These are phyloP conservation scores for Urechis unicinctus DNA, from an alignment of 2,888 invertebrate genomes.

Conservation along the genomic window DNA sequence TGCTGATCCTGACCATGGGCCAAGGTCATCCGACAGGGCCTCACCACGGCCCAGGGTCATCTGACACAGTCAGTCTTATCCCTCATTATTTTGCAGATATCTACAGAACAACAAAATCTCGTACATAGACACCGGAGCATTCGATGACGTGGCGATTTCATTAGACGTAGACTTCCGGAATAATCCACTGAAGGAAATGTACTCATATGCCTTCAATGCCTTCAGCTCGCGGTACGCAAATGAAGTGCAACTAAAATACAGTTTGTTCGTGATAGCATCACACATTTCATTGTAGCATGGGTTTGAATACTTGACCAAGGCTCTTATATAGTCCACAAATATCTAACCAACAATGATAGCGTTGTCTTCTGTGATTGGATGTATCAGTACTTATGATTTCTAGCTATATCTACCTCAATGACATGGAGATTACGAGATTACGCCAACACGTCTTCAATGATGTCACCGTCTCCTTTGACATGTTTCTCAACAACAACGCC, in stretches of 20 bases:
- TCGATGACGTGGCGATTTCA: slow-evolving; percentile 5
- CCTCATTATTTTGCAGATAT: slow-evolving; percentile 1
- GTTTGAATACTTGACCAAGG: too few relatives aligned
- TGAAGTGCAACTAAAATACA: background rate
- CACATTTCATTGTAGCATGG: too few relatives aligned
- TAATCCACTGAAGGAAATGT: slow-evolving; percentile 5
- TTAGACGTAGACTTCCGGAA: slow-evolving; percentile 2
- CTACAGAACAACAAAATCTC: slow-evolving; percentile 20
- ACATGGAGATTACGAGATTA: slow-evolving; percentile 2
- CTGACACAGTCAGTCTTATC: background rate
- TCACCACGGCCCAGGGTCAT: too few relatives aligned
- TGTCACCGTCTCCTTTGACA: slow-evolving; percentile 13
- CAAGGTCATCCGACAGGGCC: too few relatives aligned
- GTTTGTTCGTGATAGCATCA: too few relatives aligned
- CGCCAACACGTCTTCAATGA: slow-evolving; percentile 19
- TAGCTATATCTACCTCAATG: background rate
- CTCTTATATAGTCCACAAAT: too few relatives aligned
- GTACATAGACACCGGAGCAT: slow-evolving; percentile 12
- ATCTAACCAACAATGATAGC: background rate
- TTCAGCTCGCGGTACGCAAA: background rate
- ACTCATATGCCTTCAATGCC: slow-evolving; percentile 3
- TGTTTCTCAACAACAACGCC: slow-evolving; percentile 21
- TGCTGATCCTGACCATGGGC: too few relatives aligned
- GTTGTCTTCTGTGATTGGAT: background rate
- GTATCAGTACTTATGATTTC: background rate